Evolutionary conservation across 2,113 vertebrate genomes (phyloP).

Genomic region (Dromiciops gliroides): DNA sequence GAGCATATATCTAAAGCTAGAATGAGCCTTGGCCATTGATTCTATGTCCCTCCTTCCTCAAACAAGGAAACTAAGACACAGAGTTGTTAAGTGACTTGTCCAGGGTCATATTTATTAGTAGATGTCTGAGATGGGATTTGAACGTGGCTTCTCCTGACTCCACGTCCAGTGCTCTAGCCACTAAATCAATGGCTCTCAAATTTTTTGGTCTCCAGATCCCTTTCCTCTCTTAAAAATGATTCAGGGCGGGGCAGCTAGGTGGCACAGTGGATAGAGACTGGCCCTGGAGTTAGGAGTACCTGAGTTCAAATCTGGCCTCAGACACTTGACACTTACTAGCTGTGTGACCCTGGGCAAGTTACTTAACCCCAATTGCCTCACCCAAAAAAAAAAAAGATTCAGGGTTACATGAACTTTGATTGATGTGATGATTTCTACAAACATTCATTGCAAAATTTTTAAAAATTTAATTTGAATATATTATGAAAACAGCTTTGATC

Average conservation of each 20-base stretch:
- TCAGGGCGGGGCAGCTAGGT: too few species aligned
- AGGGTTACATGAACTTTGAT: background rate
- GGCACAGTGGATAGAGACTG: too few species aligned
- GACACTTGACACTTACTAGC: too few species aligned
- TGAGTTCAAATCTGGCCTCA: too few species aligned
- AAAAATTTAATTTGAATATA: background rate
- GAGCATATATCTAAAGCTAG: background rate
- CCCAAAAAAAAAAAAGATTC: background rate
- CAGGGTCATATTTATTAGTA: background rate
- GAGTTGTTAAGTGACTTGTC: background rate
- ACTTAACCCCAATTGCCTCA: too few species aligned
- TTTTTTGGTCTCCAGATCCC: background rate
- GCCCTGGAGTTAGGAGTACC: too few species aligned
- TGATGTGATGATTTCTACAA: background rate
- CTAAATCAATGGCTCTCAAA: background rate
- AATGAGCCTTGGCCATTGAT: background rate
- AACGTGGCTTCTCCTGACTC: background rate
- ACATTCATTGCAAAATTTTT: background rate
- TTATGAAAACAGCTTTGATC: background rate
- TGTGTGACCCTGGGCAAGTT: too few species aligned
- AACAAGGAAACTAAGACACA: background rate
- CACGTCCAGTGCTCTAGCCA: background rate
- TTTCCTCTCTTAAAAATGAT: background rate
- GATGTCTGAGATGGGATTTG: background rate
- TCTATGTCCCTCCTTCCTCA: background rate